A percentile compares a stretch with the other conserved stretches of the same genome.
phyloP scores from a whole-genome alignment of 2,797 vertebrate species.

The Acanthurus lineatus region DNA sequence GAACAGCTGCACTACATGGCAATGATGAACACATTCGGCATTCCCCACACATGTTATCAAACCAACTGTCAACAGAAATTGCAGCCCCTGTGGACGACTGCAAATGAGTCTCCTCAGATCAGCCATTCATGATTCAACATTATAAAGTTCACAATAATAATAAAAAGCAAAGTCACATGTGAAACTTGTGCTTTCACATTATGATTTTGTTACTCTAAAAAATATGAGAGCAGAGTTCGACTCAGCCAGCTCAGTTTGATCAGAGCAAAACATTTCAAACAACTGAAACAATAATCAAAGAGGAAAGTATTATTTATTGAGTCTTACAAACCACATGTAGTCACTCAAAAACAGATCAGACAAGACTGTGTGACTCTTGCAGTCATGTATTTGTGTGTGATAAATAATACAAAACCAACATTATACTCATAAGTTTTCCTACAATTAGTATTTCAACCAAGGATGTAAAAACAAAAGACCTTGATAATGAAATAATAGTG shows the following conservation, averaged over 20 bases:
- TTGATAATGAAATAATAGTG: not conserved
- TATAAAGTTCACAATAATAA: not conserved
- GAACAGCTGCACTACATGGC: slow-evolving; percentile 51
- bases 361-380: too few relatives aligned
- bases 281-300: not conserved
- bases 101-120: slow-evolving; percentile 31
- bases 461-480: not conserved
- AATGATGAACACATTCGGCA: slow-evolving; percentile 41
- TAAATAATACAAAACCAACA: too few relatives aligned
- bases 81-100: slow-evolving; percentile 14
- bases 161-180: not conserved
- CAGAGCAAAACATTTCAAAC: not conserved
- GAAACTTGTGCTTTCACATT: not conserved
- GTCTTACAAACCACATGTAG: not conserved
- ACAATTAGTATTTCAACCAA: not conserved
- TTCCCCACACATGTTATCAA: slow-evolving; percentile 55
- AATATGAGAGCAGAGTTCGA: too few relatives aligned
- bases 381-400: too few relatives aligned
- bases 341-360: too few relatives aligned
- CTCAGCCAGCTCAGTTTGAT: not conserved
- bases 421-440: not conserved
- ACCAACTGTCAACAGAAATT: slow-evolving; percentile 58
- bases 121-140: slow-evolving; percentile 7
- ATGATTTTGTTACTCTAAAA: too few relatives aligned
- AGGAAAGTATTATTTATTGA: not conserved